Conservation (phyloP, 2,113 vertebrate genomes). For the Paracanthobrama guichenoti region DNA sequence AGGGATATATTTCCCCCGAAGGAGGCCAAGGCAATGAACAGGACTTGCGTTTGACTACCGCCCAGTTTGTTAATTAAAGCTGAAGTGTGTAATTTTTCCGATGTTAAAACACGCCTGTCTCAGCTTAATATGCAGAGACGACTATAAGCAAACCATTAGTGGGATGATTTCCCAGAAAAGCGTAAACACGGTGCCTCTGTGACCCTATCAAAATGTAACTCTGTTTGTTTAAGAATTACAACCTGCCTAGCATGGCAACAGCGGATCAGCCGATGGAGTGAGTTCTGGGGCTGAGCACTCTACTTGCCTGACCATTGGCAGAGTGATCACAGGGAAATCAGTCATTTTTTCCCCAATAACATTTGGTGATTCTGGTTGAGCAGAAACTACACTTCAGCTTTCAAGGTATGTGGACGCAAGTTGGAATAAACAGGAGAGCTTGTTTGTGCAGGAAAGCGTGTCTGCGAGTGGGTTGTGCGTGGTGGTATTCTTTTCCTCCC, state of each 20-base stretch:
- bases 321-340: neutral
- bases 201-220: neutral
- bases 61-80: constrained; percentile 52
- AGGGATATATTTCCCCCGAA: constrained; percentile 22
- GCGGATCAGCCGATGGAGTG: neutral
- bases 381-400: neutral
- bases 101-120: neutral
- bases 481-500: constrained; percentile 39
- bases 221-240: neutral
- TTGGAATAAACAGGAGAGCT: constrained; percentile 34
- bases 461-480: constrained; percentile 34
- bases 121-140: neutral
- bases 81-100: constrained; percentile 13
- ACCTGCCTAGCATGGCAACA: neutral
- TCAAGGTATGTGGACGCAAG: constrained; percentile 33
- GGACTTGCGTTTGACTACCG: constrained; percentile 49
- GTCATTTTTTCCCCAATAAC: neutral
- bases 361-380: neutral
- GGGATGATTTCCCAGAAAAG: neutral
- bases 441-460: neutral
- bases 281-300: neutral
- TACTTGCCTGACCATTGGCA: neutral
- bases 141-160: neutral
- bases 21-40: constrained; percentile 39
- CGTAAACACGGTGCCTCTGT: neutral